A percentile compares a stretch with the other conserved stretches of the same genome.
Evolutionary conservation across 92 coral and sea anemone genomes (phyloP).

Genomic region (Porites evermanni): DNA sequence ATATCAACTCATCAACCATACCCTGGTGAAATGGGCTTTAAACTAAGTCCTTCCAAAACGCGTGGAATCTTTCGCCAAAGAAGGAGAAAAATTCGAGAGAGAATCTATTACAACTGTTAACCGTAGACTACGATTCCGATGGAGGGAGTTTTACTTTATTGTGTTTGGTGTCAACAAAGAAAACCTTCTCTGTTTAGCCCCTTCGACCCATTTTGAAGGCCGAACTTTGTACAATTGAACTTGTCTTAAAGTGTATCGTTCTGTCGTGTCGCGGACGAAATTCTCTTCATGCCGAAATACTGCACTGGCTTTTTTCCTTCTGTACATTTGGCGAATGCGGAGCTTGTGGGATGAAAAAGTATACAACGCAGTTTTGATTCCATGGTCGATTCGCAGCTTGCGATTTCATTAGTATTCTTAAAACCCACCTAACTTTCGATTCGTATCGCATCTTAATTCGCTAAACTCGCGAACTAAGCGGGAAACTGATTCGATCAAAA

Average conservation of each 20-base stretch:
- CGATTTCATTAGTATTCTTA: slow-evolving; percentile 53
- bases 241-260: background rate
- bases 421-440: slow-evolving; percentile 59
- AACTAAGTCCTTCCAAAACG: background rate
- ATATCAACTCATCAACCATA: background rate
- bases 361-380: slow-evolving; percentile 40
- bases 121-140: slow-evolving; percentile 47
- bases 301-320: background rate
- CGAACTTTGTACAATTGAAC: slow-evolving; percentile 2
- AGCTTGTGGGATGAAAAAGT: slow-evolving; percentile 5
- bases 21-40: background rate
- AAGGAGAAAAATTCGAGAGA: background rate
- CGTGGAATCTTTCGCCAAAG: background rate
- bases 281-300: background rate
- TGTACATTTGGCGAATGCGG: background rate
- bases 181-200: slow-evolving; percentile 13
- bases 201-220: background rate
- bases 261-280: background rate
- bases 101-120: slow-evolving; percentile 1
- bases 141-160: slow-evolving; percentile 30
- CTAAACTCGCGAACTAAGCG: background rate
- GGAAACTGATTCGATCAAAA: background rate
- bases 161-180: slow-evolving; percentile 51
- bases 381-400: slow-evolving; percentile 63
- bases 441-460: slow-evolving; percentile 16